Conservation (phyloP, 2,113 vertebrate species). For the Zosterops japonicus region DNA sequence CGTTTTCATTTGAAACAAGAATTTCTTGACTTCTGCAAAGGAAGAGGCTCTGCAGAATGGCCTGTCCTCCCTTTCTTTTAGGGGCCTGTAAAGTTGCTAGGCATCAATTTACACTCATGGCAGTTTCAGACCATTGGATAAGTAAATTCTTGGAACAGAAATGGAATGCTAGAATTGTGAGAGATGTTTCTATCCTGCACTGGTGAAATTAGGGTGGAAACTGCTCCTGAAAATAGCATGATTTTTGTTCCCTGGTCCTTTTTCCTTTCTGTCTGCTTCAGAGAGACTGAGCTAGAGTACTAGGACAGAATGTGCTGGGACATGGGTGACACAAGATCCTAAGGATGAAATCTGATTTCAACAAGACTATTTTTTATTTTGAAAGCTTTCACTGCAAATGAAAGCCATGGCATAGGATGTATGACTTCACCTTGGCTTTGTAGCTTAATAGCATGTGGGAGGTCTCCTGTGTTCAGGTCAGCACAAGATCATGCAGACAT, state of each 20-base stretch:
- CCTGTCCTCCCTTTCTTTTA: background rate
- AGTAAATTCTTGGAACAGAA: background rate
- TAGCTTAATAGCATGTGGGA: background rate
- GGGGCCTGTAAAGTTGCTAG: background rate
- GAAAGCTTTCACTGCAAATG: background rate
- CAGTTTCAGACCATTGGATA: background rate
- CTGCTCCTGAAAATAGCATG: background rate
- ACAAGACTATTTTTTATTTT: slow-evolving; percentile 1
- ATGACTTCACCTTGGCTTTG: background rate
- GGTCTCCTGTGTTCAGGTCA: background rate
- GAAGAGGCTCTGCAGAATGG: background rate
- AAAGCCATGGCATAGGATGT: background rate
- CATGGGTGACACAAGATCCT: background rate
- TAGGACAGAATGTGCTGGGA: background rate
- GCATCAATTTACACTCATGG: background rate
- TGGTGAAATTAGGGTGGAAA: slow-evolving; percentile 1
- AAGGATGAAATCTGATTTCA: background rate
- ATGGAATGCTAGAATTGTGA: background rate
- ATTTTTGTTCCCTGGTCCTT: background rate
- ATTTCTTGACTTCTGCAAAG: background rate
- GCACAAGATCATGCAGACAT: background rate
- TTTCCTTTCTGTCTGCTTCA: background rate
- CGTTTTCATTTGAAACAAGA: background rate
- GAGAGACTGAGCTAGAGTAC: background rate
- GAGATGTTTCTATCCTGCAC: background rate